phyloP scores from a whole-genome alignment of 2,113 vertebrate genomes.

The Pseudorhombus dupliciocellatus region DNA sequence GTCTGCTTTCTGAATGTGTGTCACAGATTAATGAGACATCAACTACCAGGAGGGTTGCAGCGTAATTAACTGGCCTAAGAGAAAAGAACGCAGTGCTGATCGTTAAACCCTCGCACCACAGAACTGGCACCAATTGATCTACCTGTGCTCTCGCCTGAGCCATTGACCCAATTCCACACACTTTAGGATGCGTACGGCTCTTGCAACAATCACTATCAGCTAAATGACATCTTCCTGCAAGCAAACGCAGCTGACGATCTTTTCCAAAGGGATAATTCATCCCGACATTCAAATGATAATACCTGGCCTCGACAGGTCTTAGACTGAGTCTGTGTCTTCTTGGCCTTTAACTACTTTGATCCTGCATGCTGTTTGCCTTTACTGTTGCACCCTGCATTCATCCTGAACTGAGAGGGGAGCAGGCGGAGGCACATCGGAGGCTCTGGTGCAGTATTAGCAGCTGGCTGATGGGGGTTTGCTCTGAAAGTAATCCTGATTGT shows the following conservation, averaged over 20 bases:
- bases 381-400: not conserved
- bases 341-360: slow-evolving; percentile 1
- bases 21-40: slow-evolving; percentile 50
- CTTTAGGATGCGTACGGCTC: slow-evolving; percentile 5
- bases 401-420: not conserved
- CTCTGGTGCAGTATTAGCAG: slow-evolving; percentile 33
- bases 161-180: slow-evolving; percentile 23
- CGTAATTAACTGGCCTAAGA: slow-evolving; percentile 45
- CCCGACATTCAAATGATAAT: no score
- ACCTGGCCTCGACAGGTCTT: no score
- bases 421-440: slow-evolving; percentile 8
- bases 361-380: not conserved
- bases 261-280: no score
- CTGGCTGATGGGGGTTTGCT: slow-evolving; percentile 49
- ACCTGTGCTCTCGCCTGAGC: slow-evolving; percentile 19
- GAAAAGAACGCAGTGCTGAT: slow-evolving; percentile 31
- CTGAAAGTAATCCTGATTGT: slow-evolving; percentile 58
- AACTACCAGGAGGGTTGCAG: slow-evolving; percentile 35
- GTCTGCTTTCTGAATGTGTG: slow-evolving; percentile 25
- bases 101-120: slow-evolving; percentile 13
- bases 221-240: slow-evolving; percentile 4
- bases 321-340: no score
- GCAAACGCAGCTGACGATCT: not conserved
- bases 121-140: slow-evolving; percentile 24
- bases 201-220: not conserved